phyloP scores from a whole-genome alignment of 2,888 invertebrate genomes.

The Eristalis pertinax region DNA sequence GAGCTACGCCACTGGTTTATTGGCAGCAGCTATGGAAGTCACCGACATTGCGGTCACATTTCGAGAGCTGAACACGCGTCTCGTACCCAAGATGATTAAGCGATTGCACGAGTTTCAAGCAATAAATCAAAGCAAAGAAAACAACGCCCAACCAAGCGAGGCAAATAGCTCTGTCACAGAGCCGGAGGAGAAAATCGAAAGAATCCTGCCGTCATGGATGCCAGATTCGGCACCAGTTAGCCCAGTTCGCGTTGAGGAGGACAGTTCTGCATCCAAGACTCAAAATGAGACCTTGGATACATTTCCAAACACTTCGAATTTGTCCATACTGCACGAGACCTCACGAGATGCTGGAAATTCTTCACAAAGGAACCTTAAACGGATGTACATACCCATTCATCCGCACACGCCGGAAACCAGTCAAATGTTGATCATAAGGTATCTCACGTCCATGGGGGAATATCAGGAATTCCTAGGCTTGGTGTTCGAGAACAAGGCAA shows the following conservation, averaged over 20 bases:
- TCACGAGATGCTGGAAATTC: conserved; percentile 77
- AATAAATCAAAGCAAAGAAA: conserved; percentile 75
- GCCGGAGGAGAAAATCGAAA: conserved; percentile 74
- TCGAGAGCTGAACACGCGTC: conserved; percentile 91
- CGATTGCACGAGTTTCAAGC: conserved; percentile 89
- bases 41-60: conserved; percentile 94
- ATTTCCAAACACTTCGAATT: conserved; percentile 77
- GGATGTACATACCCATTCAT: conserved; percentile 88
- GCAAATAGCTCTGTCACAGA: background rate
- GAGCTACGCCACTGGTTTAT: conserved; percentile 95
- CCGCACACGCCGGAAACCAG: conserved; percentile 94
- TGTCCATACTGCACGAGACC: conserved; percentile 79
- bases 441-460: conserved; percentile 98
- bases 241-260: conserved; percentile 76
- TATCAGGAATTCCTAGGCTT: conserved; percentile 98
- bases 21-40: conserved; percentile 98
- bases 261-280: conserved; percentile 22
- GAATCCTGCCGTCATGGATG: conserved; percentile 79
- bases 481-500: conserved; percentile 95
- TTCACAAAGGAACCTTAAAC: conserved; percentile 76
- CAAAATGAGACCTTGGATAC: conserved; percentile 74
- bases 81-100: conserved; percentile 94
- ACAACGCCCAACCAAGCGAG: conserved; percentile 4
- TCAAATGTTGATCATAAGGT: conserved; percentile 95
- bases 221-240: conserved; percentile 78